Percentiles rank a stretch among this genome's conserved stretches.
phyloP scores from a whole-genome alignment of 2,888 invertebrate genomes.

The Sminthurides aquaticus region DNA sequence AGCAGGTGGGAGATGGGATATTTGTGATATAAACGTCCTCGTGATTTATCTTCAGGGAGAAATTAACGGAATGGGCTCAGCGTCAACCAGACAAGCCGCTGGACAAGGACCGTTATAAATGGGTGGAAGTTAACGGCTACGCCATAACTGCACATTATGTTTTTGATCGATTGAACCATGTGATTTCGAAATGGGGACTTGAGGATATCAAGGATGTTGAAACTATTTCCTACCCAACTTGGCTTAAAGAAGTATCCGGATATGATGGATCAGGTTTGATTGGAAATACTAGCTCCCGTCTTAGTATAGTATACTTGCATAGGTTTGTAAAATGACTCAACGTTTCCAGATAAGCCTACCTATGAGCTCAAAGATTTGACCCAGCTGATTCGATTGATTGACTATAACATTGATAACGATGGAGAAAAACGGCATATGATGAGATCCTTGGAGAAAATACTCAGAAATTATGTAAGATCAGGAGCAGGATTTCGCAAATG shows the following conservation, averaged over 20 bases:
- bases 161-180: conserved; percentile 17
- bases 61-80: conserved; percentile 17
- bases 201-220: conserved; percentile 9
- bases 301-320: too few species aligned
- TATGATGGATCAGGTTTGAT: conserved; percentile 15
- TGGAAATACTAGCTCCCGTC: too few species aligned
- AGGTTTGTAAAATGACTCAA: too few species aligned
- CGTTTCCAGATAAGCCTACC: too few species aligned
- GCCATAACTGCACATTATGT: conserved; percentile 23
- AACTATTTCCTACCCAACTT: conserved; percentile 17
- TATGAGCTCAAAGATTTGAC: too few species aligned
- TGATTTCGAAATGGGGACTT: conserved; percentile 20
- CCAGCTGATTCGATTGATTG: conserved; percentile 10
- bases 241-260: conserved; percentile 5
- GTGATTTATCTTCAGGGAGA: too few species aligned
- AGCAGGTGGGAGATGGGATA: too few species aligned
- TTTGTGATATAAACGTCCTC: too few species aligned
- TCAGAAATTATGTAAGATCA: conserved; percentile 23
- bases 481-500: too few species aligned
- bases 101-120: conserved; percentile 19
- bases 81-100: neutral
- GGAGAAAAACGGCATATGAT: conserved; percentile 20
- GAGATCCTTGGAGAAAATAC: conserved; percentile 19
- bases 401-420: conserved; percentile 8
- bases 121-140: conserved; percentile 24